Base-by-base conservation (phyloP, 2,888 invertebrate genomes). In the Sisyra nigra region DNA sequence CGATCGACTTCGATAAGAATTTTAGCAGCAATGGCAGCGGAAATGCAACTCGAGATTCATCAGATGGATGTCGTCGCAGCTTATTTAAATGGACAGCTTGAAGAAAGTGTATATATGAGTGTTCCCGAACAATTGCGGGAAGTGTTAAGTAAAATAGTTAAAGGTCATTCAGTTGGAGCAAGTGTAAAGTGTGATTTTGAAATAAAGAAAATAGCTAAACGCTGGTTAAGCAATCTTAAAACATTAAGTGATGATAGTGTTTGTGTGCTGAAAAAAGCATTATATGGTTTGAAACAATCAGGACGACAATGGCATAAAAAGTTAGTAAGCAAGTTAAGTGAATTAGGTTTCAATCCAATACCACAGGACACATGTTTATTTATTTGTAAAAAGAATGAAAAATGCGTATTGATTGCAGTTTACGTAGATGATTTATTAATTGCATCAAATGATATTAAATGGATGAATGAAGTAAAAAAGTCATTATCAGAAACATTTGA, bases 1-100 rank as follows among this genome's bases (percentile, higher is more conserved):
- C 35, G 52, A 42, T 13, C 49, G 9, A 47, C 49, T 31, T 50
- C 53, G 2, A 48, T 55, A n/a, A 42, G 54, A 37, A 15, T 51
- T 11, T 14, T 54, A 18, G 19, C 50, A 11, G 49, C 53, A 7
- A 38, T 52, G 11, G 49, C 52, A 40, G 50, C 46, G n/a, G 11
- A 48, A 35, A 41, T 37, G 24, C 44, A 37, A 13, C 46, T 50
- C 35, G 18, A 45, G 14, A 48, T 52, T 13, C 37, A 41, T 3
- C 50, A 52, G 19, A 35, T 51, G 8, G 51, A 53, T 40, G 46
- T 51, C 2, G 45, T 40, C 7, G 46, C 43, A 2, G 49, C 50
- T 14, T 53, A 49, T 43, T 39, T 50, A 1, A 48, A 51, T 36
- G 51, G 49, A 7, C 36, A 47, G 3, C 38, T 51, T 8, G 36